Evolutionary conservation across 2,797 vertebrate species (phyloP).

Genomic region (Cuculus canorus): DNA sequence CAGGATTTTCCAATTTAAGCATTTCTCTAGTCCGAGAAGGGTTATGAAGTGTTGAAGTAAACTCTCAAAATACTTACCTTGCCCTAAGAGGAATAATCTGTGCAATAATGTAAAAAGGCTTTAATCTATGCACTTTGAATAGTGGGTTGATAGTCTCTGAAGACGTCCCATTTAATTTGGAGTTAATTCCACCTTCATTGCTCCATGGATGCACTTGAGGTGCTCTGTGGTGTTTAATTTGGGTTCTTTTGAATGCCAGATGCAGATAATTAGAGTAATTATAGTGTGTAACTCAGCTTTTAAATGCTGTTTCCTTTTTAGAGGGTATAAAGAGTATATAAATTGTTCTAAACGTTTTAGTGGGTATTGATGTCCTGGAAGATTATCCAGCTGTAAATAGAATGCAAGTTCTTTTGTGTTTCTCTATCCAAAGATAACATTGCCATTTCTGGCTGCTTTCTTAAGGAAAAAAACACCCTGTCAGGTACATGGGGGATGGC

Average conservation of each 20-base stretch:
- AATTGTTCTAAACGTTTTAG: slow-evolving; percentile 63
- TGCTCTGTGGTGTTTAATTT: slow-evolving; percentile 64
- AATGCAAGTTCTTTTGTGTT: slow-evolving; percentile 27
- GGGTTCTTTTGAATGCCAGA: slow-evolving; percentile 59
- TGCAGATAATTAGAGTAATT: slow-evolving; percentile 66
- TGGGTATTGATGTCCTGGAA: slow-evolving; percentile 53
- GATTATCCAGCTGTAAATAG: slow-evolving; percentile 62
- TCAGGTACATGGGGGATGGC: too few species aligned
- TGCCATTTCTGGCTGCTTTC: not conserved
- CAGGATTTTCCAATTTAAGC: slow-evolving; percentile 24
- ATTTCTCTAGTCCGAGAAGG: not conserved
- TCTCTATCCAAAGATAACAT: slow-evolving; percentile 14
- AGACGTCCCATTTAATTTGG: slow-evolving; percentile 58
- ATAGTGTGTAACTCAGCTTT: slow-evolving; percentile 52
- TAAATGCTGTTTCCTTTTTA: slow-evolving; percentile 54
- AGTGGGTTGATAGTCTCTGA: slow-evolving; percentile 20
- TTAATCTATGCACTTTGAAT: slow-evolving; percentile 16
- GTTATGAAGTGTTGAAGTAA: not conserved
- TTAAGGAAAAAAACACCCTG: not conserved
- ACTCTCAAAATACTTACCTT: not conserved
- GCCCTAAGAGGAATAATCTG: slow-evolving; percentile 15
- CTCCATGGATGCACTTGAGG: slow-evolving; percentile 60
- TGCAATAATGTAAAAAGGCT: not conserved
- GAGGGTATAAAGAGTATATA: slow-evolving; percentile 61
- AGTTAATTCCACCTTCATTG: slow-evolving; percentile 69